Evolutionary conservation across 2,113 vertebrate species (phyloP), one percentile per base, ranked within the genome.

Genomic region (Campylomormyrus tamandua): DNA sequence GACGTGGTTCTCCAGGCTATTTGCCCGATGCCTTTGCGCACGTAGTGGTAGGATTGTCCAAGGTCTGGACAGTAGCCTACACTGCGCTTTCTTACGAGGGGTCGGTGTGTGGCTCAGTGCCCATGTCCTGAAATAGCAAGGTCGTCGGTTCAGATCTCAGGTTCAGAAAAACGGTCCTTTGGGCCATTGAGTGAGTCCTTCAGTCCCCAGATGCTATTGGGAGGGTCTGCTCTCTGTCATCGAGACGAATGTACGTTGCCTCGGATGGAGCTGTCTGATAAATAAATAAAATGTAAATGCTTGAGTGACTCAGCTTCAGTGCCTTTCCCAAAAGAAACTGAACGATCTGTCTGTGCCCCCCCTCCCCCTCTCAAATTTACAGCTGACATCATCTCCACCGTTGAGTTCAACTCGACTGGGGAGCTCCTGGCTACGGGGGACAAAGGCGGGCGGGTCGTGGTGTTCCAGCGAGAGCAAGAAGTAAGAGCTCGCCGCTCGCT

Each of bases 381-480:
- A 93, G 92, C 97, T 93, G 97, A 97, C 95, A 96, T 97, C 95
- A 97, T 97, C 96, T 97, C 97, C 92, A 96, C 96, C 42, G 97
- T 97, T 92, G 97, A 97, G 94, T 97, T 97, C 95, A 97, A 96
- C 94, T 94, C 95, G 94, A 95, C 96, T 90, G 97, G 97, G 93
- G 96, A 97, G 91, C 96, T 97, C 92, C 95, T 97, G 94, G 97
- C 97, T 90, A 97, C 97, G 83, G 97, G 97, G 93, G 97, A 97
- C 94, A 97, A 97, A 94, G 97, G 97, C 90, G 96, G 97, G 93
- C 95, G 97, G 94, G 96, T 97, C 91, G 97, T 97, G 95, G 96
- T 97, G 95, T 97, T 97, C 94, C 97, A 97, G 95, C 96, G 96
- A 93, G 97, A 97, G 93, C 97, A 96, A 95, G 97, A 97, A 96